These are phyloP conservation scores for Bedellia somnulentella DNA, from an alignment of 2,888 invertebrate species.

Conservation along the genomic window DNA sequence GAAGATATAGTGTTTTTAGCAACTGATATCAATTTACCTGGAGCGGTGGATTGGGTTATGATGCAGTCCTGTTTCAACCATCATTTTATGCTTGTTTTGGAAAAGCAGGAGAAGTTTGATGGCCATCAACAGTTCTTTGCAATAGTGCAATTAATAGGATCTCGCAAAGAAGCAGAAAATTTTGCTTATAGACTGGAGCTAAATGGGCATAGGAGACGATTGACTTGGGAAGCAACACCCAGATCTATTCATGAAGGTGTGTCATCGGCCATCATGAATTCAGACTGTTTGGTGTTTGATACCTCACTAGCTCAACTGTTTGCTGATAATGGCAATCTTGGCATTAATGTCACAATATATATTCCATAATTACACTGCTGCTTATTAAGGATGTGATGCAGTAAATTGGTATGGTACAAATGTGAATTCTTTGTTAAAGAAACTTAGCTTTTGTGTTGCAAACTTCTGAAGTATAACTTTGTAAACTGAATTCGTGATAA, in stretches of 20 bases:
- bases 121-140: slow-evolving; percentile 97
- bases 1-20: slow-evolving; percentile 99
- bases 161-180: slow-evolving; percentile 97
- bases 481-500: too few species aligned
- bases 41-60: slow-evolving; percentile 99
- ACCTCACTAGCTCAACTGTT: slow-evolving; percentile 97
- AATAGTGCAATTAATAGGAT: slow-evolving; percentile 98
- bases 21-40: slow-evolving; percentile 98
- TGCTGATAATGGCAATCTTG: slow-evolving; percentile 98
- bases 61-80: slow-evolving; percentile 99
- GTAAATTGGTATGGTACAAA: slow-evolving; percentile 4
- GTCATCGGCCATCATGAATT: slow-evolving; percentile 94
- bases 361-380: slow-evolving; percentile 65
- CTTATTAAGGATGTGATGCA: slow-evolving; percentile 9
- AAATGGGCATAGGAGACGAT: slow-evolving; percentile 89
- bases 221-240: slow-evolving; percentile 99
- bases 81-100: slow-evolving; percentile 98
- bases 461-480: too few species aligned
- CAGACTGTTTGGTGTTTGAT: slow-evolving; percentile 98
- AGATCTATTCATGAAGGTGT: slow-evolving; percentile 98
- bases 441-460: too few species aligned
- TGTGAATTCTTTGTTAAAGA: too few species aligned
- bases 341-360: slow-evolving; percentile 98
- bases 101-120: slow-evolving; percentile 97
- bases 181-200: slow-evolving; percentile 98